Base-by-base conservation (phyloP, 2,888 invertebrate species). In the Arrhopalites spinosus region DNA sequence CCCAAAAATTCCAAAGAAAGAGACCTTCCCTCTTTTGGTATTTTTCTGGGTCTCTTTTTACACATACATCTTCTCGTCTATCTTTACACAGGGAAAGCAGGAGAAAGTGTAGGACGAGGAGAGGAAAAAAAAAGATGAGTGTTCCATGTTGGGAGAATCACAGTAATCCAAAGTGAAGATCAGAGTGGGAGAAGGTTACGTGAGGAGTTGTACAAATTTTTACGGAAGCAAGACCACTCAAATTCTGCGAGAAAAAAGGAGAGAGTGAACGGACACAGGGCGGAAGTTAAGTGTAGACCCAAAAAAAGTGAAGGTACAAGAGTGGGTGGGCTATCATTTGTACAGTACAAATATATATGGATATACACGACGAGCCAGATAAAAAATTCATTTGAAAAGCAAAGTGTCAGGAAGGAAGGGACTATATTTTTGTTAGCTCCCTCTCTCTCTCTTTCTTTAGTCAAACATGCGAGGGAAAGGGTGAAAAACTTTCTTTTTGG, bases 111-210 rank as follows among this genome's bases (percentile, higher is more conserved):
- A 3, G 36, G 11, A 36, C 3, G 11, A 36, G 36, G 36, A 17
- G 17, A 53, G 53, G 20, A 20, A 29, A 29, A 29, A 36, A 36
- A 30, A 20, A 66, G 20, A 66, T 66, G 43, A 30, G 66, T 66
- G 66, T n/a, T 66, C 25, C 73, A 73, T 71, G 74, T 78, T 80
- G 77, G 76, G 76, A 77, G 76, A 78, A 80, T 80, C 77, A 78
- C 76, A 72, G 75, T 76, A 77, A 72, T 69, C 76, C 74, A 75
- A 76, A 78, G 74, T 76, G 79, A 77, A 76, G 70, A 74, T 73
- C 70, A 73, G 74, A 80, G 77, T 75, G 80, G 43, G 23, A n/a
- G 25, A 23, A 45, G 45, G 45, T 11, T n/a, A 23, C 66, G 53
- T 30, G 66, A 27, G 63, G 29, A 27, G 25, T 13, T 7, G 25